Evolutionary conservation across 2,113 vertebrate species (phyloP).

Genomic region (Circaetus cinerascens): DNA sequence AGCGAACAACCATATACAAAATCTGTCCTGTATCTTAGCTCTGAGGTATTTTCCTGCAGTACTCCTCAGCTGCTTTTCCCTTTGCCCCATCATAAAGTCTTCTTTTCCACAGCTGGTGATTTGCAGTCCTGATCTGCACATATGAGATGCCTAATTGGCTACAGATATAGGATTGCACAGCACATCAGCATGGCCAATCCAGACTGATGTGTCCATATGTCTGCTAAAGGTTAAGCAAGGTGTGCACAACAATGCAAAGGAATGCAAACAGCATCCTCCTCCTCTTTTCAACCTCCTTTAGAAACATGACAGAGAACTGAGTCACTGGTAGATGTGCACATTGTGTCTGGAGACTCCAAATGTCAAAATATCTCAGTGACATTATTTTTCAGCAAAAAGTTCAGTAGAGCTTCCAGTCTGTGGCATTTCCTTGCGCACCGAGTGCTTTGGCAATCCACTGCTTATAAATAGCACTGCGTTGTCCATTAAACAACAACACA

Average conservation of each 20-base stretch:
- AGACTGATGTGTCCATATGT: not conserved
- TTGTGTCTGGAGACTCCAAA: not conserved
- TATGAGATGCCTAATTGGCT: not conserved
- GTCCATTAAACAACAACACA: not conserved
- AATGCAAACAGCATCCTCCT: not conserved
- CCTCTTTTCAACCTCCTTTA: not conserved
- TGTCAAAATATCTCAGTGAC: not conserved
- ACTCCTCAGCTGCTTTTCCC: not conserved
- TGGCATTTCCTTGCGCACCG: not conserved
- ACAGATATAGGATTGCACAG: not conserved
- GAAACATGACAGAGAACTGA: conserved; percentile 1
- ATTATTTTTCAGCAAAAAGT: not conserved
- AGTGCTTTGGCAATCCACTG: not conserved
- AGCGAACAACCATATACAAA: not conserved
- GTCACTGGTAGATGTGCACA: not conserved
- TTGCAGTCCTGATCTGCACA: not conserved
- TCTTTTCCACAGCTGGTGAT: not conserved
- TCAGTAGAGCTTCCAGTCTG: not conserved
- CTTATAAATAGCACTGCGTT: not conserved
- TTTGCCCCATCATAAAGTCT: not conserved
- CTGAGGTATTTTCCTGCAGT: not conserved
- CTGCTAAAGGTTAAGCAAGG: not conserved
- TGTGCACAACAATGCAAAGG: not conserved
- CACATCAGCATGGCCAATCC: not conserved
- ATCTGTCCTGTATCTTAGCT: not conserved